A percentile compares a stretch with the other conserved stretches of the same genome.
These are phyloP conservation scores for Anthopleura sola DNA, from an alignment of 64 coral and sea anemone species.

Conservation along the genomic window DNA sequence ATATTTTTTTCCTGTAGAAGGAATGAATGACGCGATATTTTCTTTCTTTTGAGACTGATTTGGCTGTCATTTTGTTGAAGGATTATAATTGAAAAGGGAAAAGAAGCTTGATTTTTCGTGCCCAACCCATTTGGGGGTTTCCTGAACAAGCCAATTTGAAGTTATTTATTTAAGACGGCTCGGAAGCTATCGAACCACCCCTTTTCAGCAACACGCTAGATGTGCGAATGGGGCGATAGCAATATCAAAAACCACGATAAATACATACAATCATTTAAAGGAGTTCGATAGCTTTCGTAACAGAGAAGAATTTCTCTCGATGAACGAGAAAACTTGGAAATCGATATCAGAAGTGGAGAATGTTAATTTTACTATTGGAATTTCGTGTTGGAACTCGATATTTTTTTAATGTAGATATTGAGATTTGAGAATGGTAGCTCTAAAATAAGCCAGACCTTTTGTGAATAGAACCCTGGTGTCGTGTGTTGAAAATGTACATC, in stretches of 20 bases:
- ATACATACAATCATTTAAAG: neutral
- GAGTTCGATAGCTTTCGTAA: neutral
- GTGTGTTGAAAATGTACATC: neutral
- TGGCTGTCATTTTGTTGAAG: neutral
- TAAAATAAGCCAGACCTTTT: neutral
- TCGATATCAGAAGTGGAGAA: neutral
- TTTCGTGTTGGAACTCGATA: neutral
- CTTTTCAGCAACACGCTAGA: neutral
- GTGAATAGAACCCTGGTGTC: neutral
- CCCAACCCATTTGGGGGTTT: conserved; percentile 5
- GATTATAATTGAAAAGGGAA: neutral
- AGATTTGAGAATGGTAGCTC: neutral
- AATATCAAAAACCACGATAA: neutral
- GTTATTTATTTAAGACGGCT: conserved; percentile 7
- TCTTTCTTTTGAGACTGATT: neutral
- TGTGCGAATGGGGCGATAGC: neutral
- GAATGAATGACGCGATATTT: neutral
- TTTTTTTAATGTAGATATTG: neutral
- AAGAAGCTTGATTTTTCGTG: neutral
- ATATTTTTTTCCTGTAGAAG: neutral
- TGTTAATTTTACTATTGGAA: neutral
- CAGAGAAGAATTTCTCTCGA: neutral
- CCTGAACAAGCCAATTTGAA: neutral
- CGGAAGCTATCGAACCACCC: conserved; percentile 12
- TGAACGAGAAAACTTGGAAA: neutral